phyloP scores from a whole-genome alignment of 2,797 vertebrate species.

The Cirrhinus molitorella region DNA sequence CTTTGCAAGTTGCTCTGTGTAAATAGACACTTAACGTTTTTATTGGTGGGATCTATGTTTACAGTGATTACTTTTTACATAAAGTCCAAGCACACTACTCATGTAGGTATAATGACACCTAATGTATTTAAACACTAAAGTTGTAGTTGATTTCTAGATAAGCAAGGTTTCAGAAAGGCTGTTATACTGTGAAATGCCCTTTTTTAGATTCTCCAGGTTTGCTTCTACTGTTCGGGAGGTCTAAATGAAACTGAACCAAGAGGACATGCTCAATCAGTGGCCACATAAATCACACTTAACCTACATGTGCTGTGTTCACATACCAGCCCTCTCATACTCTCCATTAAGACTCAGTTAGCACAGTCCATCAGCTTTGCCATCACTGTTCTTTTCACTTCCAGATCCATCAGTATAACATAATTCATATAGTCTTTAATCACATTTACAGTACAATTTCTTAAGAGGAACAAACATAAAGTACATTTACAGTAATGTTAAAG shows the following conservation, averaged over 20 bases:
- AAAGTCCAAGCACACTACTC: background rate
- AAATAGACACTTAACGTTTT: background rate
- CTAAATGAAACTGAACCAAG: conserved; percentile 21
- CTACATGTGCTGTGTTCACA: conserved; percentile 28
- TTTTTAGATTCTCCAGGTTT: conserved; percentile 3
- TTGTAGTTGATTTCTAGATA: conserved; percentile 2
- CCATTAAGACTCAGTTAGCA: conserved; percentile 24
- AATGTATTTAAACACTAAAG: background rate
- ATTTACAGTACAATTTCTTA: too few relatives aligned
- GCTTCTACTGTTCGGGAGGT: background rate
- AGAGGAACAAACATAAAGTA: background rate
- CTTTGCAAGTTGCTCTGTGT: background rate
- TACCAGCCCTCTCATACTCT: background rate
- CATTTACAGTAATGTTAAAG: background rate
- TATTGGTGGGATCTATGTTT: too few relatives aligned
- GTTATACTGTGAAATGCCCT: background rate
- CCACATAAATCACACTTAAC: conserved; percentile 48
- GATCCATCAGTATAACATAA: background rate
- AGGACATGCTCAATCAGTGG: conserved; percentile 38
- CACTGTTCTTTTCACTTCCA: background rate
- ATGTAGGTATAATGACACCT: background rate
- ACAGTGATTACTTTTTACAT: background rate
- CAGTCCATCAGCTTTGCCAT: background rate
- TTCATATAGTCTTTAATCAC: background rate
- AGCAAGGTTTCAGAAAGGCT: background rate